Base-by-base conservation (phyloP, 2,113 vertebrate species). In the Phaethon lepturus region DNA sequence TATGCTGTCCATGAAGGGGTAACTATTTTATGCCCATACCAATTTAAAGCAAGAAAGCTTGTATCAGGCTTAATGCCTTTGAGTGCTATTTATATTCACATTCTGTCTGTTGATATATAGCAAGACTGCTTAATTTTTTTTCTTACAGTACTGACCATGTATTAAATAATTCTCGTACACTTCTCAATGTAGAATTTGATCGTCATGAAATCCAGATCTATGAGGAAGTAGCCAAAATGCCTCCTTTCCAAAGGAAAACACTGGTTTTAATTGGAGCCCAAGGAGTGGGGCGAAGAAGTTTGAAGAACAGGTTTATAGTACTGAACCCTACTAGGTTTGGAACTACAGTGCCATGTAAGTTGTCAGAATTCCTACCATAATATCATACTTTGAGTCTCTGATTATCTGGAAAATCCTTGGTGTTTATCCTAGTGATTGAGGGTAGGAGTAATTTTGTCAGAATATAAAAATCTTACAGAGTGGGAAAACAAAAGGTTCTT, bases 181-280 rank as follows among this genome's bases (percentile, higher is more conserved):
- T 87, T 92, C 84, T 93, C 35, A 64, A 72, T 95, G 58, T 95
- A 99, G 99, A 99, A 98, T 99, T 99, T 98, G 99, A 99, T 96
- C 99, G 99, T 17, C 99, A 99, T 92, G 99, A 99, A 97, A 99
- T 99, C 92, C 99, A 99, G 98, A 99, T 99, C 88, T 99, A 99
- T 76, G 99, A 99, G 90, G 99, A 99, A 91, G 99, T 99, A 66
- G 99, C 99, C 58, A 99, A 98, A 98, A 99, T 99, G 99, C 99
- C 99, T 73, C 99, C 99, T 4, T 99, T 99, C 97, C 99, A 99
- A 97, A 99, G 99, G 97, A 99, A 99, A 97, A 99, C 99, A 0
- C 97, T 99, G 86, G 98, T 99, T 82, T 98, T 99, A 97, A 99
- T 99, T 92, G 99, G 99, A 66, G 99, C 99, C 40, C 99, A 99